phyloP scores from a whole-genome alignment of 2,888 invertebrate genomes.

The Melanostoma mellinum region DNA sequence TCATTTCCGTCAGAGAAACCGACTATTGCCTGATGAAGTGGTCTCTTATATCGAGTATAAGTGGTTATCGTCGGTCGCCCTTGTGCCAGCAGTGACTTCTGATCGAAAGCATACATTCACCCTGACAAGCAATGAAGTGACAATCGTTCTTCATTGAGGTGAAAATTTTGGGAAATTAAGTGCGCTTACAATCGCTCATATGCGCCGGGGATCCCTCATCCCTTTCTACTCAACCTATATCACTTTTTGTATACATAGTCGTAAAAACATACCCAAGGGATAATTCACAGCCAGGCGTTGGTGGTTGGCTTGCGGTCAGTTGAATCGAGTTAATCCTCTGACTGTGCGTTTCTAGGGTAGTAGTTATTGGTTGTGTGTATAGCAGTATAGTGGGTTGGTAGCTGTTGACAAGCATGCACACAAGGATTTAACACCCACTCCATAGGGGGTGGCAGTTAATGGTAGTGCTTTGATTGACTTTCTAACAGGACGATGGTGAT shows the following conservation, averaged over 20 bases:
- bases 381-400: slow-evolving; percentile 12
- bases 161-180: slow-evolving; percentile 70
- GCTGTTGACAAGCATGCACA: slow-evolving; percentile 46
- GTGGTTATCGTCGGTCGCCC: slow-evolving; percentile 10
- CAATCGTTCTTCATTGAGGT: slow-evolving; percentile 73
- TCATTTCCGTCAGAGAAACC: slow-evolving; percentile 13
- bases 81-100: slow-evolving; percentile 40
- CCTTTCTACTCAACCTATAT: background rate
- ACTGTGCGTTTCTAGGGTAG: slow-evolving; percentile 27
- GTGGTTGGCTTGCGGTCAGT: slow-evolving; percentile 70
- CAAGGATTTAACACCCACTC: slow-evolving; percentile 56
- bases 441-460: slow-evolving; percentile 16
- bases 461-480: slow-evolving; percentile 68
- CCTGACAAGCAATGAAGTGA: slow-evolving; percentile 70
- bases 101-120: slow-evolving; percentile 57
- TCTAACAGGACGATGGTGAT: slow-evolving; percentile 39
- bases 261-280: slow-evolving; percentile 31
- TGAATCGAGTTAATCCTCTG: slow-evolving; percentile 67
- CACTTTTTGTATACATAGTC: background rate
- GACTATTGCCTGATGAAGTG: slow-evolving; percentile 29
- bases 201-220: slow-evolving; percentile 35
- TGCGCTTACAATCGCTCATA: slow-evolving; percentile 60
- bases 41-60: slow-evolving; percentile 14
- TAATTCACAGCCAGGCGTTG: slow-evolving; percentile 39
- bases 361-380: slow-evolving; percentile 11